Percentiles rank a stretch among this genome's conserved stretches.
These are phyloP conservation scores for Desoria tigrina DNA, from an alignment of 2,888 invertebrate species.

Conservation along the genomic window DNA sequence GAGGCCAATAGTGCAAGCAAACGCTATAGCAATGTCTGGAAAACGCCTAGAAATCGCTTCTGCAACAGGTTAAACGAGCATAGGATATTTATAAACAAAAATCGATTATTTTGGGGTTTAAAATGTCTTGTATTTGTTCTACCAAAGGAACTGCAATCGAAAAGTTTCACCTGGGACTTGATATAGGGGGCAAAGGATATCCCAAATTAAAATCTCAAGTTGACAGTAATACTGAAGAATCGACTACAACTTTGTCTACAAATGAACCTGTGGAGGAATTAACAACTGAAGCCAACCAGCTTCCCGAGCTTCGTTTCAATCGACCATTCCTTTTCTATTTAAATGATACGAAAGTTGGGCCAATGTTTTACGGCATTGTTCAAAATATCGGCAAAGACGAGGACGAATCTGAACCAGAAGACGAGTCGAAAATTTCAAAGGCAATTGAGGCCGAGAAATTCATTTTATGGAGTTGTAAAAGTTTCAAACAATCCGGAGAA, in stretches of 20 bases:
- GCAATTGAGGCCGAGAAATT: conserved; percentile 20
- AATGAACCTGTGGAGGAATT: not conserved
- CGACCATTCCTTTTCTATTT: conserved; percentile 42
- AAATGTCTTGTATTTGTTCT: conserved; percentile 4
- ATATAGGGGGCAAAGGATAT: conserved; percentile 19
- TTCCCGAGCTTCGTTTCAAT: conserved; percentile 20
- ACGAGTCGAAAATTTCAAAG: not conserved
- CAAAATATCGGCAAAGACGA: conserved; percentile 24
- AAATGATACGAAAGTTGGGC: conserved; percentile 35
- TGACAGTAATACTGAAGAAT: not conserved
- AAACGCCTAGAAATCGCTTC: conserved; percentile 42
- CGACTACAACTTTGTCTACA: not conserved
- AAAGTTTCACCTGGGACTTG: conserved; percentile 30
- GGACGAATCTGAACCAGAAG: not conserved
- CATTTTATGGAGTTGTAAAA: conserved; percentile 40
- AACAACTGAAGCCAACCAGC: not conserved
- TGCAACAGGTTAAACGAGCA: conserved; percentile 29
- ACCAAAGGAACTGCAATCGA: conserved; percentile 37
- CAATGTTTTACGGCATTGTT: conserved; percentile 39
- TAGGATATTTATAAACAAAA: not conserved
- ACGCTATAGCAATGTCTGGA: conserved; percentile 30
- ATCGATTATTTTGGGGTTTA: too few species aligned
- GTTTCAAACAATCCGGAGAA: conserved; percentile 24
- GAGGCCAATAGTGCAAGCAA: conserved; percentile 37
- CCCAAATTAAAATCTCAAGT: conserved; percentile 1